Conservation (phyloP, 1,140 invertebrate species). For the Geopemphigus sp. region DNA sequence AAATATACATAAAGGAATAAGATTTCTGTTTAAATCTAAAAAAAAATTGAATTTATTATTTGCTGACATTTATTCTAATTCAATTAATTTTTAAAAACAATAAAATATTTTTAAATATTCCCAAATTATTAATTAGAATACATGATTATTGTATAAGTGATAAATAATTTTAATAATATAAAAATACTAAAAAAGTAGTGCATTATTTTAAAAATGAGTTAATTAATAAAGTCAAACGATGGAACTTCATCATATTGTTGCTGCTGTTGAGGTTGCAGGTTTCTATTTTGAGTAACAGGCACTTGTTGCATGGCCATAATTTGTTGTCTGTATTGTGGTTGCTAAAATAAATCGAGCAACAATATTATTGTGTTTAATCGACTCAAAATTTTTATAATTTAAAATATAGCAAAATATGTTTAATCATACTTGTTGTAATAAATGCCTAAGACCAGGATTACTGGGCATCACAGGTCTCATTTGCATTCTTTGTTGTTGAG, state of each 20-base stretch:
- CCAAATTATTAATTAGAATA: too few species aligned
- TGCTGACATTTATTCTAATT: too few species aligned
- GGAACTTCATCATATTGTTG: constrained; percentile 60
- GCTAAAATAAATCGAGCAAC: constrained; percentile 52
- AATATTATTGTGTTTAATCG: too few species aligned
- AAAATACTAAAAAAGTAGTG: neutral
- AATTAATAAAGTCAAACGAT: constrained; percentile 59
- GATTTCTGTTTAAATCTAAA: too few species aligned
- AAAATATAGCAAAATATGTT: neutral
- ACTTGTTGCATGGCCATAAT: constrained; percentile 57
- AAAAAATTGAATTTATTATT: too few species aligned
- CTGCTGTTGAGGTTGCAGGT: constrained; percentile 56
- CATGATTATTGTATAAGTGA: neutral
- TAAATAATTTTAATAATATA: neutral
- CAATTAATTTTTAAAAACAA: too few species aligned
- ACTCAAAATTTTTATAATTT: neutral
- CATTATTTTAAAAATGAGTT: constrained; percentile 45
- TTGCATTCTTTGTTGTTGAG: constrained; percentile 60
- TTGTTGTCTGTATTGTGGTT: constrained; percentile 59
- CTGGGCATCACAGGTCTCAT: constrained; percentile 63
- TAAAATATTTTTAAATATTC: too few species aligned
- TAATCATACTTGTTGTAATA: constrained; percentile 65
- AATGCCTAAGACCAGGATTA: constrained; percentile 67
- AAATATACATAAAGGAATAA: too few species aligned
- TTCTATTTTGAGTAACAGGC: constrained; percentile 56